Evolutionary conservation across 2,113 vertebrate species (phyloP).

Genomic region (Macquaria ambigua): DNA sequence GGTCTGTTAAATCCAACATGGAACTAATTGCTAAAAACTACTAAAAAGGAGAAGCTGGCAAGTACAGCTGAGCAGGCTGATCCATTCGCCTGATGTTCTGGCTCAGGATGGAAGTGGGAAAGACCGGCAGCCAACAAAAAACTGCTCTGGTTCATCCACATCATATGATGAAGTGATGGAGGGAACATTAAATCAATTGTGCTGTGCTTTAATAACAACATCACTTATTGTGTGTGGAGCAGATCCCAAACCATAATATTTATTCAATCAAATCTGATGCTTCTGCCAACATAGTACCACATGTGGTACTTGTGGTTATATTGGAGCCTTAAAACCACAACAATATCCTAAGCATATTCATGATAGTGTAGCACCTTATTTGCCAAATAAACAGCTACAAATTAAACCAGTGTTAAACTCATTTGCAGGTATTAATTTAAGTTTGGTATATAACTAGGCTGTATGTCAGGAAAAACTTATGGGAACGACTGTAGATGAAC

Average conservation of each 20-base stretch:
- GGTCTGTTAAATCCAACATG: conserved; percentile 13
- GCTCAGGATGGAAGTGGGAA: conserved; percentile 44
- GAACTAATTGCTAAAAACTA: conserved; percentile 34
- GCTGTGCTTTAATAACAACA: conserved; percentile 56
- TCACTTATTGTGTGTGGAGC: conserved; percentile 37
- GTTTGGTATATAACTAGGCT: not conserved
- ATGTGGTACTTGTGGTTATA: conserved; percentile 18
- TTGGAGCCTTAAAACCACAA: conserved; percentile 14
- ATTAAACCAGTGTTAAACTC: not conserved
- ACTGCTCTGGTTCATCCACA: conserved; percentile 49
- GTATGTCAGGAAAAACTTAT: not conserved
- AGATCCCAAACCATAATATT: conserved; percentile 38
- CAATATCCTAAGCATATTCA: conserved; percentile 9
- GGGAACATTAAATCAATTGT: conserved; percentile 59
- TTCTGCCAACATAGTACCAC: conserved; percentile 41
- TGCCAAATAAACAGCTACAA: not conserved
- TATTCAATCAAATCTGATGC: conserved; percentile 14
- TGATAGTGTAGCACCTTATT: not conserved
- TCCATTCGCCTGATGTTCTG: conserved; percentile 70
- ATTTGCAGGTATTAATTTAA: not conserved
- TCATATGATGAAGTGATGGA: conserved; percentile 55
- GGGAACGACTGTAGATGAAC: conserved; percentile 7
- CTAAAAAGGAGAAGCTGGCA: conserved; percentile 32
- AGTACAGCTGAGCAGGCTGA: conserved; percentile 29
- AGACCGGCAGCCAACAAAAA: conserved; percentile 35